These are phyloP conservation scores for Megalops atlanticus DNA, from an alignment of 2,113 vertebrate species.

Conservation along the genomic window DNA sequence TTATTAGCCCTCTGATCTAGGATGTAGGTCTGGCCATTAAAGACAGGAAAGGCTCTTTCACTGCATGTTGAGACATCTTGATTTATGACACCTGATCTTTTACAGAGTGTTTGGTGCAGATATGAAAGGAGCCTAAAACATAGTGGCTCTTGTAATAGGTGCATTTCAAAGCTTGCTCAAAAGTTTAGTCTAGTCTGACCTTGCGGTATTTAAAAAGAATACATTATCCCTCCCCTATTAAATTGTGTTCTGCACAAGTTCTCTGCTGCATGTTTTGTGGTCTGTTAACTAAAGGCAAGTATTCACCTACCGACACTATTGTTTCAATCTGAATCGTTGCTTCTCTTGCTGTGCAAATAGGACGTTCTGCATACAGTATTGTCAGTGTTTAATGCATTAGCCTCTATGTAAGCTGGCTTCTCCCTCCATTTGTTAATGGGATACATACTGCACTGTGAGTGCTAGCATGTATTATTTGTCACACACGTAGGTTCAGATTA, in stretches of 20 bases:
- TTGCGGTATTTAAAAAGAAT: slow-evolving; percentile 60
- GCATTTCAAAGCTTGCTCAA: slow-evolving; percentile 44
- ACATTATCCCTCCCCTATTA: slow-evolving; percentile 61
- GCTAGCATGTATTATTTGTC: slow-evolving; percentile 50
- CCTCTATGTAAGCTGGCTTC: slow-evolving; percentile 58
- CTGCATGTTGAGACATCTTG: slow-evolving; percentile 62
- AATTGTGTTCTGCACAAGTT: slow-evolving; percentile 60
- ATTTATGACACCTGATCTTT: slow-evolving; percentile 64
- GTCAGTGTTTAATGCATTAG: slow-evolving; percentile 65
- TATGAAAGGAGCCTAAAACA: background rate
- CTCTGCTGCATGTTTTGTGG: slow-evolving; percentile 49
- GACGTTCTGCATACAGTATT: slow-evolving; percentile 52
- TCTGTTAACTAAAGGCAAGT: slow-evolving; percentile 4
- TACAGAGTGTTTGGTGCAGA: slow-evolving; percentile 16
- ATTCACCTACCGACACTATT: slow-evolving; percentile 43
- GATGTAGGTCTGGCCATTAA: slow-evolving; percentile 96
- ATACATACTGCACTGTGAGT: slow-evolving; percentile 31
- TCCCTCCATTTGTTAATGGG: slow-evolving; percentile 52
- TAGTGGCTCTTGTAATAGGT: too few relatives aligned
- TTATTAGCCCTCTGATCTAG: slow-evolving; percentile 94
- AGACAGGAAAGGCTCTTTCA: slow-evolving; percentile 76
- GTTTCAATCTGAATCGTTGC: slow-evolving; percentile 43
- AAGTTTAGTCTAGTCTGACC: slow-evolving; percentile 64
- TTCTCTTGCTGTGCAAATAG: slow-evolving; percentile 43
- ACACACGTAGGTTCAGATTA: slow-evolving; percentile 41